phyloP scores from a whole-genome alignment of 2,888 invertebrate genomes.

The Xestia xanthographa region DNA sequence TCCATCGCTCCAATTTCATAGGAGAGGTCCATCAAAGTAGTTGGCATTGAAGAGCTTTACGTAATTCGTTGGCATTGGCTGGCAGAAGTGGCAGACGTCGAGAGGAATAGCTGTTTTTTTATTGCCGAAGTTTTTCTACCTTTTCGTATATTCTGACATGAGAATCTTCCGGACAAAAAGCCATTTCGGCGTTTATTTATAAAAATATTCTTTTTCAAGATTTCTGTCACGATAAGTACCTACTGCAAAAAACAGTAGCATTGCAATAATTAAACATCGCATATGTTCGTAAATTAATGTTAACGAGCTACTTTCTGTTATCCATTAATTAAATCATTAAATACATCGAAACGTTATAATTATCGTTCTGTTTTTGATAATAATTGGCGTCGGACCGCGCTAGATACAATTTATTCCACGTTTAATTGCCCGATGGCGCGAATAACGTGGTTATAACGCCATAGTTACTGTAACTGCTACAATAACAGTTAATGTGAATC shows the following conservation, averaged over 20 bases:
- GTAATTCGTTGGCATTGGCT: conserved; percentile 20
- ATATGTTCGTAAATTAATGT: conserved; percentile 59
- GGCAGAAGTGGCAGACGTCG: conserved; percentile 2
- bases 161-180: neutral
- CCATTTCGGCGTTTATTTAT: too few relatives aligned
- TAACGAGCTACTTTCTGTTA: conserved; percentile 70
- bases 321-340: conserved; percentile 77
- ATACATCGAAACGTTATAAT: conserved; percentile 65
- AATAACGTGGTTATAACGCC: conserved; percentile 51
- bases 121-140: neutral
- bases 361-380: conserved; percentile 59
- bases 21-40: conserved; percentile 25
- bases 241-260: conserved; percentile 6
- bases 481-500: conserved; percentile 63
- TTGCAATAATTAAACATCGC: conserved; percentile 19
- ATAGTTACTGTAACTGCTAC: conserved; percentile 59
- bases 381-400: conserved; percentile 55
- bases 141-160: neutral
- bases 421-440: conserved; percentile 62
- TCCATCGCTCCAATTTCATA: conserved; percentile 24
- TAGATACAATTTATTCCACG: conserved; percentile 58
- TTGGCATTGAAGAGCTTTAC: conserved; percentile 15
- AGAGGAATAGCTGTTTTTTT: neutral
- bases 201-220: neutral
- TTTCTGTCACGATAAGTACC: neutral